Evolutionary conservation across 2,888 invertebrate species (phyloP).

Genomic region (Euphydryas editha): DNA sequence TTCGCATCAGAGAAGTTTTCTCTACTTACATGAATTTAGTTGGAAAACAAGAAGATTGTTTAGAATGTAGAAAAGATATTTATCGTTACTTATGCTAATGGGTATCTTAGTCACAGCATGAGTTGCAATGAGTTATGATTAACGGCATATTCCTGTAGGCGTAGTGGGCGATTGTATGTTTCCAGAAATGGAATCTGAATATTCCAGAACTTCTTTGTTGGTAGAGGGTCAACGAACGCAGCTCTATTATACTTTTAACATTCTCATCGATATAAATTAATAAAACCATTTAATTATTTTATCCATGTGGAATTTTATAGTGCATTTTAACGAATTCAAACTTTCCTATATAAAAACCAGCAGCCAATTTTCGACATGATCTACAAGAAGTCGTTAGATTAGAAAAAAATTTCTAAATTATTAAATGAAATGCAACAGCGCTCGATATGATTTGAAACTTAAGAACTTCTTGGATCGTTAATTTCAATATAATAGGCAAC

Average conservation of each 20-base stretch:
- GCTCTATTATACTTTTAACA: slow-evolving; percentile 27
- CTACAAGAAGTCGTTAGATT: background rate
- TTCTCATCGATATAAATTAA: slow-evolving; percentile 5
- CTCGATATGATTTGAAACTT: slow-evolving; percentile 31
- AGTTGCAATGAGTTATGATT: slow-evolving; percentile 63
- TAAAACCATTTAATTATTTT: too few relatives aligned
- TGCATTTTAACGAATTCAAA: background rate
- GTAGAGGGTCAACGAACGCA: slow-evolving; percentile 40
- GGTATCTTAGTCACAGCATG: slow-evolving; percentile 56
- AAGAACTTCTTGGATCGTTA: slow-evolving; percentile 38
- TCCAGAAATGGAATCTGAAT: slow-evolving; percentile 68
- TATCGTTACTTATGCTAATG: slow-evolving; percentile 35
- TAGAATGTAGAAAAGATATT: slow-evolving; percentile 12
- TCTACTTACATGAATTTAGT: background rate
- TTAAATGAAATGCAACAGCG: slow-evolving; percentile 25
- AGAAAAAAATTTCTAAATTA: slow-evolving; percentile 16
- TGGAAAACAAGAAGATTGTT: background rate
- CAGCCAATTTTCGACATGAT: background rate
- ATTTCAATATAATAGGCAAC: slow-evolving; percentile 37
- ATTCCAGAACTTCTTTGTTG: slow-evolving; percentile 63
- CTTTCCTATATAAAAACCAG: background rate
- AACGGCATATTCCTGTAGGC: slow-evolving; percentile 68
- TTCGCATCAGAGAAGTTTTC: slow-evolving; percentile 8
- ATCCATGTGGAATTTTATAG: background rate
- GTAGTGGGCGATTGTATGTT: slow-evolving; percentile 59